Evolutionary conservation across 2,797 vertebrate species (phyloP), one percentile per base, ranked within the genome.

Genomic region (Aldrovandia affinis): DNA sequence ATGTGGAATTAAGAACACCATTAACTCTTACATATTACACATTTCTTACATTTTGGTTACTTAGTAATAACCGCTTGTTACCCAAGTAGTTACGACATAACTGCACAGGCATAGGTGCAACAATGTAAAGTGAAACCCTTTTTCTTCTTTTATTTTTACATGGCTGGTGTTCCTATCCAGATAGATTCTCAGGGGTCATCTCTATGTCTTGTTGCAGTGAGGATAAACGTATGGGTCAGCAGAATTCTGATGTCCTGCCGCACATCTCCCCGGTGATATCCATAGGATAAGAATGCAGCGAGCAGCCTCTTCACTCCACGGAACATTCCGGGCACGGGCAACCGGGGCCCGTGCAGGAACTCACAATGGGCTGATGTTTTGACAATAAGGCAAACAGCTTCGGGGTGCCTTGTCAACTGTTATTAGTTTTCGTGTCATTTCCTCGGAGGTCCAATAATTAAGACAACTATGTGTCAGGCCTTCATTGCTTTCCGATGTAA

Each of bases 361-460:
- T 92, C 89, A 90, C 87, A 90, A 90, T 63, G 88, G 89, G 92
- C 90, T 89, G 84, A 87, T 91, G 89, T 91, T 93, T 89, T 88
- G 92, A 88, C 86, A 88, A 87, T 82, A 88, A 93, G 92, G 88
- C 89, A 90, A 86, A 92, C 78, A 90, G 89, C 93, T 92, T 85
- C 89, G 92, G 91, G 93, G 89, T 91, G 87, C 90, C 87, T 84
- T 88, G 79, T 93, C 94, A 94, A 85, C 87, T 90, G 93, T 88
- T 88, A 88, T 94, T 91, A 88, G 88, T 83, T 1, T 42, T 88
- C 33, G 89, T 95, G 93, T 89, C 94, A 94, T 92, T 90, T 91
- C 91, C 93, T 89, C 92, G 89, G 92, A 93, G 94, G 94, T 92
- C 91, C 86, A 92, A 92, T 93, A 94, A 94, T 95, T 94, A 95